These are phyloP conservation scores for Psettodes erumei DNA, from an alignment of 2,113 vertebrate species.

Conservation along the genomic window DNA sequence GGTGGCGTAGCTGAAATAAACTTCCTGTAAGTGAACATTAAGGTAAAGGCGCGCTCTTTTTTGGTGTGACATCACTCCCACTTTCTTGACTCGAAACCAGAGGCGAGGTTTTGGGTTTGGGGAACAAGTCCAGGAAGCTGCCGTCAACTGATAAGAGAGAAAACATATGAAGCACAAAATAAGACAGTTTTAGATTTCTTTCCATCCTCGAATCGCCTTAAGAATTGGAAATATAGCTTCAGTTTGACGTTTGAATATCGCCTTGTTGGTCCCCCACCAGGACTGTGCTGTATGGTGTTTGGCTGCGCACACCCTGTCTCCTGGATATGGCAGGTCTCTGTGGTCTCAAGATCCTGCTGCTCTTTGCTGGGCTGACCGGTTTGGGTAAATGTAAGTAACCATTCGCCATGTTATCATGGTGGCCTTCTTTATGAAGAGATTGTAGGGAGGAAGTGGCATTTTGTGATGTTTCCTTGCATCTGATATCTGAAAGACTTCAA, in stretches of 20 bases:
- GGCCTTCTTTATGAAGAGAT: background rate
- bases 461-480: background rate
- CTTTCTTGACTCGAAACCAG: slow-evolving; percentile 67
- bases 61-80: slow-evolving; percentile 85
- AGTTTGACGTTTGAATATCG: slow-evolving; percentile 54
- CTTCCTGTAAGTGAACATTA: slow-evolving; percentile 77
- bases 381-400: slow-evolving; percentile 77
- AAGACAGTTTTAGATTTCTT: slow-evolving; percentile 43
- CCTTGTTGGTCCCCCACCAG: slow-evolving; percentile 81
- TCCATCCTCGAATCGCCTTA: slow-evolving; percentile 41
- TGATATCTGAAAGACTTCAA: slow-evolving; percentile 1
- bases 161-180: slow-evolving; percentile 72
- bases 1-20: slow-evolving; percentile 69
- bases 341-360: slow-evolving; percentile 83
- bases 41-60: slow-evolving; percentile 83
- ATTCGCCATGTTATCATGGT: background rate
- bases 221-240: slow-evolving; percentile 1
- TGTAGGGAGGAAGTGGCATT: background rate
- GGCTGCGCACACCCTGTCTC: slow-evolving; percentile 75
- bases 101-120: slow-evolving; percentile 81
- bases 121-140: slow-evolving; percentile 86
- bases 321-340: slow-evolving; percentile 87
- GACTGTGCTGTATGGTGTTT: slow-evolving; percentile 83
- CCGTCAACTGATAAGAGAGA: slow-evolving; percentile 83
- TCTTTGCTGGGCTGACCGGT: slow-evolving; percentile 80